These are phyloP conservation scores for Agapornis roseicollis DNA, from an alignment of 2,113 vertebrate species.

Conservation along the genomic window DNA sequence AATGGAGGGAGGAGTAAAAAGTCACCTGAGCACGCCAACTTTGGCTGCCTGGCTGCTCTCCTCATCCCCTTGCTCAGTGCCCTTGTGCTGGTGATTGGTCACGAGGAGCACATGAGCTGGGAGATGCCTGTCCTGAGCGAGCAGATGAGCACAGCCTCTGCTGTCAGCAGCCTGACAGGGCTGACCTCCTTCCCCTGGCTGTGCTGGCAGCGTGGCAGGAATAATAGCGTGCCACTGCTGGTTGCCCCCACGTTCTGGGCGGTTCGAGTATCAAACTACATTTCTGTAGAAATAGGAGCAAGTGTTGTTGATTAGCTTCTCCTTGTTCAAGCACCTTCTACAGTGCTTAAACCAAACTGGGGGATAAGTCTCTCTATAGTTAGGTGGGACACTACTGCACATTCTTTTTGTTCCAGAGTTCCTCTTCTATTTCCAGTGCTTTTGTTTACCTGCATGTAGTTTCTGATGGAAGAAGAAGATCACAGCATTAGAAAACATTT, in stretches of 20 bases:
- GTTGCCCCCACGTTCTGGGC: not conserved
- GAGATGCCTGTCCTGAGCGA: not conserved
- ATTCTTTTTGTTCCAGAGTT: not conserved
- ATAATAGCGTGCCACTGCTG: not conserved
- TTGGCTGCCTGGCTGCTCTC: not conserved
- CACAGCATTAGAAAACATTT: not conserved
- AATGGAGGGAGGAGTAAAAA: not conserved
- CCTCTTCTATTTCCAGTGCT: not conserved
- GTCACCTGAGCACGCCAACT: not conserved
- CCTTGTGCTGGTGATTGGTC: not conserved
- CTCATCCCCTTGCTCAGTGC: not conserved
- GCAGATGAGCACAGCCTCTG: not conserved
- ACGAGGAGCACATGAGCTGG: not conserved
- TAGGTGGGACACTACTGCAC: not conserved
- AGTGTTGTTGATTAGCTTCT: not conserved
- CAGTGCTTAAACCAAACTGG: not conserved
- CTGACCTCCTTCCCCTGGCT: slow-evolving; percentile 4
- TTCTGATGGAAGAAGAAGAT: not conserved
- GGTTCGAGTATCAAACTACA: not conserved
- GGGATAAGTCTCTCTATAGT: not conserved
- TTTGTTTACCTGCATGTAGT: not conserved
- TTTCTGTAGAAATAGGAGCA: not conserved
- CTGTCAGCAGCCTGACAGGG: not conserved
- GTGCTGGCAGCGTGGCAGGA: not conserved
- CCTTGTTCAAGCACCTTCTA: not conserved